Base-by-base conservation (phyloP, 1,140 invertebrate species). In the Rhopalosiphum padi region DNA sequence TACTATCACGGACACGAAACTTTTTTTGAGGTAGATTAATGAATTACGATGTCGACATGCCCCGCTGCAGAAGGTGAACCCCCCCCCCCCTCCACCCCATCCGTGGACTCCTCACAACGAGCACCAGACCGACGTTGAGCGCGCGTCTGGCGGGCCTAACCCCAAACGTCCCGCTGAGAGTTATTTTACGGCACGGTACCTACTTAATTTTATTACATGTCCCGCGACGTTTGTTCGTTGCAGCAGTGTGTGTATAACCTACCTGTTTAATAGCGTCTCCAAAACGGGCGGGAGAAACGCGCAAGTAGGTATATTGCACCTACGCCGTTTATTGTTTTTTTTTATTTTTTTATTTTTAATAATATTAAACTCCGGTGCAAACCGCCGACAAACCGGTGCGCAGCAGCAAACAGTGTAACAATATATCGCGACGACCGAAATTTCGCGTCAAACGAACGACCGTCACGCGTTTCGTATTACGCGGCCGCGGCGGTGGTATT, bases 141-240 rank as follows among this genome's bases (percentile, higher is more conserved):
- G 43, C 48, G 48, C 46, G 86, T 87, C 86, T 46, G 86, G 43
- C 46, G 18, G 43, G 86, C 43, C 86, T 91, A 68, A 91, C 60
- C 55, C 60, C 43, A 82, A 85, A 92, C n/a, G 41, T 53, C 91
- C 60, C 91, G 60, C 60, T 60, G 91, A 43, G 90, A 92, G n/a
- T 92, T 83, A 37, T 92, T 92, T 92, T 92, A 92, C 91, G n/a
- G 77, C 35, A 88, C 25, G 43, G 41, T 88, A 89, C 25, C 55
- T 90, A 68, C 41, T 91, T 82, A 83, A 82, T 91, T 91, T 91
- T 92, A 92, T 92, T 92, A 91, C 77, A 91, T 48, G 41, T 77
- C 68, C 90, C 60, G 41, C 43, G 68, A 91, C 90, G 68, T 82
- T 91, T 91, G 22, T 91, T 2, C 60, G 60, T n/a, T 48, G 43